These are phyloP conservation scores for Natator depressus DNA, from an alignment of 2,113 vertebrate species.

Conservation along the genomic window DNA sequence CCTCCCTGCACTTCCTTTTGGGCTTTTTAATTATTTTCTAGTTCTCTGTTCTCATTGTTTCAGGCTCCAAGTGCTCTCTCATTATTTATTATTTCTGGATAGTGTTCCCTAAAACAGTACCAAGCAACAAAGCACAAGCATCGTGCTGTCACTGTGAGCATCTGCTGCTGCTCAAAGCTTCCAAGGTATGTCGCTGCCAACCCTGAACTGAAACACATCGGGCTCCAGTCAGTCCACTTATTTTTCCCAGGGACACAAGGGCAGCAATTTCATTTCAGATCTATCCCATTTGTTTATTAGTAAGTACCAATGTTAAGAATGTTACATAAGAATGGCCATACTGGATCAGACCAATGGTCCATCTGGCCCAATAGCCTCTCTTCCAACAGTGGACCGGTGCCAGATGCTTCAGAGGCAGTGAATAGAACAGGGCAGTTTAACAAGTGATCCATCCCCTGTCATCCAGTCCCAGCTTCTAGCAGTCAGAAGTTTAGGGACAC, in stretches of 20 bases:
- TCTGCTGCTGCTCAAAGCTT: constrained; percentile 59
- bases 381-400: background rate
- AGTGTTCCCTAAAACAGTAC: constrained; percentile 28
- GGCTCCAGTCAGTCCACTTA: constrained; percentile 50
- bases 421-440: no score
- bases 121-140: constrained; percentile 39
- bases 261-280: background rate
- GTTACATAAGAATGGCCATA: background rate
- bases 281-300: constrained; percentile 41
- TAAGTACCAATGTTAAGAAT: constrained; percentile 8
- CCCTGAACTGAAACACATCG: constrained; percentile 41
- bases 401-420: no score
- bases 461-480: no score
- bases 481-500: no score
- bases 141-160: background rate
- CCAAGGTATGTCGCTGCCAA: constrained; percentile 52
- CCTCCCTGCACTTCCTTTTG: background rate
- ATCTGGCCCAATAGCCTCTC: background rate
- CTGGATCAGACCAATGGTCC: background rate
- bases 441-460: no score
- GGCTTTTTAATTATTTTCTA: background rate
- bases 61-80: constrained; percentile 17
- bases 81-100: constrained; percentile 17
- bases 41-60: background rate
- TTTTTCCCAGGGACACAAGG: background rate